Evolutionary conservation across 2,113 vertebrate species (phyloP), one percentile per base, ranked within the genome.

Genomic region (Craseonycteris thonglongyai): DNA sequence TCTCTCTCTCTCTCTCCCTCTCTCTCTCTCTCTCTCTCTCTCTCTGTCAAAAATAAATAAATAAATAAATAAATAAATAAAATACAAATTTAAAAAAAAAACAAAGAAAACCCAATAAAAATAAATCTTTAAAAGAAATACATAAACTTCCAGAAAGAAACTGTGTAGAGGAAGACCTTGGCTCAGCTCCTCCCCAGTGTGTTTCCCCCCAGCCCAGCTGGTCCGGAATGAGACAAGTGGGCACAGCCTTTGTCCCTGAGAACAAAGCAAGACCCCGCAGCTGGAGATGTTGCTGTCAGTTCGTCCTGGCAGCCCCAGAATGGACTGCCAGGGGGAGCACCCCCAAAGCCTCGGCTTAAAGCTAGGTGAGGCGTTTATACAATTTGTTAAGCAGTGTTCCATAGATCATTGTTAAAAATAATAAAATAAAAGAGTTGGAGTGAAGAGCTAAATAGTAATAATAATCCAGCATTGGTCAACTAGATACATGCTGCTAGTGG

Each of bases 271-370:
- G 35, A 45, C 9, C 35, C 8, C 10, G 4, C 28, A 38, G 30
- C 33, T 9, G 8, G 22, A 65, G 75, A 28, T 35, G 21, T 5
- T n/a, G 75, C 8, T 14, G 45, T 30, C 28, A 5, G n/a, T n/a
- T 14, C 5, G 40, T 19, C 16, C 54, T n/a, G 10, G 33, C 18
- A 2, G 33, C 68, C 47, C 14, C 33, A 24, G 66, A 42, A 45
- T 1, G 2, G 10, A 16, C 16, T n/a, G 9, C 45, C 15, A 1
- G 4, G 1, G 0, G 3, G 2, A 65, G 3, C 19, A 33, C 12
- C 38, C 18, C 38, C 30, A 74, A 49, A 71, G n/a, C 30, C 45
- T 35, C 28, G 7, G 38, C 24, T 18, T 30, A 35, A 19, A 58
- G 40, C 15, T 26, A 69, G 40, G 35, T 28, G 26, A 47, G 30